Evolutionary conservation across 2,797 vertebrate genomes (phyloP).

Genomic region (Pipistrellus kuhlii): DNA sequence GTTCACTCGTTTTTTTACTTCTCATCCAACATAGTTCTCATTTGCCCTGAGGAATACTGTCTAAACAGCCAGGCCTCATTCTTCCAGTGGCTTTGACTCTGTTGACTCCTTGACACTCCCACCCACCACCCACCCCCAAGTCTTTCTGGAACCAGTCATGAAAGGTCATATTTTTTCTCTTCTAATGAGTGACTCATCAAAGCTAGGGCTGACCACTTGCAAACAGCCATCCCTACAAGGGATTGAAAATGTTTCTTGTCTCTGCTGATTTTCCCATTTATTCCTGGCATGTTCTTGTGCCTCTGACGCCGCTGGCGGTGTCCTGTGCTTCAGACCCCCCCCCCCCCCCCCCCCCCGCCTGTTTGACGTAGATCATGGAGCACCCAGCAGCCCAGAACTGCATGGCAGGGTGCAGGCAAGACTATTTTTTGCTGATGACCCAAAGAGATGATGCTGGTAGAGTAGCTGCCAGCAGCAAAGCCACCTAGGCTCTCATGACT

Average conservation of each 20-base stretch:
- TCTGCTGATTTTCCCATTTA: background rate
- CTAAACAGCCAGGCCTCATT: background rate
- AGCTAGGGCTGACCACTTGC: background rate
- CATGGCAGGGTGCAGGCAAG: accelerated
- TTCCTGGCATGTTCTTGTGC: background rate
- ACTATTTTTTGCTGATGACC: background rate
- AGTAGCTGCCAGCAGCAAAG: background rate
- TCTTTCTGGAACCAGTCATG: slow-evolving; percentile 43
- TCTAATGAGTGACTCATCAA: slow-evolving; percentile 71
- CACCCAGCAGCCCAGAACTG: background rate
- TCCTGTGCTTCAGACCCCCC: background rate
- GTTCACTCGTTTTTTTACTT: background rate
- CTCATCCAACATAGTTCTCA: background rate
- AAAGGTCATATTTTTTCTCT: slow-evolving; percentile 58
- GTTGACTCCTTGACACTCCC: background rate
- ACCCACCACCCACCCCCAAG: background rate
- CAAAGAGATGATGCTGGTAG: background rate
- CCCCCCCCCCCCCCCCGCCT: background rate
- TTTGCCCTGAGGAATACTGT: background rate
- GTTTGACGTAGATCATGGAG: background rate
- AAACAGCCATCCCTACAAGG: background rate
- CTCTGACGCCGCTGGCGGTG: background rate
- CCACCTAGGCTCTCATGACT: background rate
- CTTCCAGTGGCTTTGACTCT: background rate
- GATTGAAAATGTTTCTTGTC: background rate